These are phyloP conservation scores for Apoda limacodes DNA, from an alignment of 2,888 invertebrate genomes.

Conservation along the genomic window DNA sequence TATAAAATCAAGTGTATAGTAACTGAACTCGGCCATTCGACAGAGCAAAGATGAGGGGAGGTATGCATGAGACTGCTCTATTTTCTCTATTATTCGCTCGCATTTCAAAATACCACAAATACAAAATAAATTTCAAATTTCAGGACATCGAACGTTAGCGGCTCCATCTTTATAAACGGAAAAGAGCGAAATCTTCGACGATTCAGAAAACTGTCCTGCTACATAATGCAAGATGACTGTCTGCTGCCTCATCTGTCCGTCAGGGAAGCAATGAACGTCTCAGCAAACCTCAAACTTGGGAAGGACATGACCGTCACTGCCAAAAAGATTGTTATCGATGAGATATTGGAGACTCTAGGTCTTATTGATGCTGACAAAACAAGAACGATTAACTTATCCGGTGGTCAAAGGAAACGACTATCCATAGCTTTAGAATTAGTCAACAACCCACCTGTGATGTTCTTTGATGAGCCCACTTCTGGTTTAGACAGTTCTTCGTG, in stretches of 20 bases:
- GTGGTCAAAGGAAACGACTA: constrained; percentile 90
- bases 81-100: too few relatives aligned
- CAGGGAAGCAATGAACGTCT: constrained; percentile 92
- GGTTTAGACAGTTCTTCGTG: constrained; percentile 95
- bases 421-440: constrained; percentile 94
- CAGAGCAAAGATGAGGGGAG: too few relatives aligned
- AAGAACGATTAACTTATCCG: constrained; percentile 84
- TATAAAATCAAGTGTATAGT: too few relatives aligned
- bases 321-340: constrained; percentile 84
- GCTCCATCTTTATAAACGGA: constrained; percentile 88
- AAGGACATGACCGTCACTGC: constrained; percentile 78
- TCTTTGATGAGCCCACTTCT: constrained; percentile 95
- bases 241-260: constrained; percentile 91
- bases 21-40: too few relatives aligned
- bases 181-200: constrained; percentile 86
- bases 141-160: constrained; percentile 87
- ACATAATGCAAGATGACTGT: constrained; percentile 97
- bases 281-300: constrained; percentile 92
- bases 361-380: constrained; percentile 84
- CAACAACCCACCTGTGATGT: constrained; percentile 97
- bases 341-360: constrained; percentile 87
- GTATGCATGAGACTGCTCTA: neutral
- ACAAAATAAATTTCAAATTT: constrained; percentile 20
- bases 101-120: neutral
- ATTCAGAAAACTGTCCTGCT: constrained; percentile 94